Base-by-base conservation (phyloP, 2,797 vertebrate species). In the Danio tinwini region DNA sequence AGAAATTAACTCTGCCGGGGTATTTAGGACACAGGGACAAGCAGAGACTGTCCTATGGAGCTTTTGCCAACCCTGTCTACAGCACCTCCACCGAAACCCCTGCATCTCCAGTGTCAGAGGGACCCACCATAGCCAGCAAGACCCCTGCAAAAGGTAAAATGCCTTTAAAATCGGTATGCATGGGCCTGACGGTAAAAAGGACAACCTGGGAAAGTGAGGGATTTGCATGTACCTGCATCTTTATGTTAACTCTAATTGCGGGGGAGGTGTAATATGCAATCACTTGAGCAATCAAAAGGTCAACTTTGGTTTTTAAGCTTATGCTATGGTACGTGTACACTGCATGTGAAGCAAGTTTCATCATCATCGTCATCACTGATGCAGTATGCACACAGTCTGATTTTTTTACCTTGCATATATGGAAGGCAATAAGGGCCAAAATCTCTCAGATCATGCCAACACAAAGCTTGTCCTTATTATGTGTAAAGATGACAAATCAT, bases 51-150 rank as follows among this genome's bases (percentile, higher is more conserved):
- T 96, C 95, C 68, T 96, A 96, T 0, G 92, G 95, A 72, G 95
- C 95, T 79, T 96, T 96, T 83, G 93, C 94, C 85, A 96, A 94
- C 87, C 95, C 95, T 74, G 94, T 95, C 81, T 96, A 95, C 77
- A 90, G 88, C 85, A 94, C 94, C 76, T 89, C 90, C 6, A 94
- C 92, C 9, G 95, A 96, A 81, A 94, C 91, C 0, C 93, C 95
- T 19, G 93, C 92, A 0, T 96, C 95, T 17, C 95, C 95, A 0
- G 92, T 92, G 1, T 79, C 88, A 0, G 95, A 96, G 1, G 93
- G 91, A 5, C 94, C 95, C 65, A 93, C 93, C 7, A 90, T 94
- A 83, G 92, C 93, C 78, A 92, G 93, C 13, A 93, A 95, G 89
- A 95, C 93, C 52, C 85, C 93, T 64, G 91, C 93, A 72, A 96